Base-by-base conservation (phyloP, 2,113 vertebrate genomes). In the Bos taurus region DNA sequence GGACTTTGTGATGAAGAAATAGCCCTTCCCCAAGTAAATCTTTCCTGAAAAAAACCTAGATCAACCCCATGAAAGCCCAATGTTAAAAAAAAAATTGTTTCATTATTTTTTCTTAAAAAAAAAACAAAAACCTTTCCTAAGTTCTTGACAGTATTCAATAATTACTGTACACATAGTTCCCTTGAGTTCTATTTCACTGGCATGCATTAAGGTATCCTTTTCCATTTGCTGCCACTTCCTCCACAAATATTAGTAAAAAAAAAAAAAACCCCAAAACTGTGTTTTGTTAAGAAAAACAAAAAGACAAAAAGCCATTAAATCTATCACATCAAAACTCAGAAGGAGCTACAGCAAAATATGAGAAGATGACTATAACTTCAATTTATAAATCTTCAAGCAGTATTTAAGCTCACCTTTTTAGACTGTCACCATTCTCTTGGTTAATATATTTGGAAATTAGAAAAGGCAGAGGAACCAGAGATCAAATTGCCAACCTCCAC, bases 371-470 rank as follows among this genome's bases (percentile, higher is more conserved):
- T 7, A 28, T n/a, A 52, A 83, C 77, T 56, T 94, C 60, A 93
- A 96, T 86, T 90, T 71, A 46, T 54, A 86, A 97, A 78, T n/a
- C 48, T 77, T 48, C 40, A 23, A 74, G 54, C 4, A 78, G 1
- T 33, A 89, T 93, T 95, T 85, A 84, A 94, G 52, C 52, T 90
- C 94, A 16, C 56, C 6, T 64, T 43, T 81, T 64, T 0, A 93
- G 57, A 74, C 83, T 33, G 98, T 96, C 64, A 83, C 48, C 91
- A 90, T 43, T 46, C 71, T 94, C 59, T 88, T 67, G 15, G 81
- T 89, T 62, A 96, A 81, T 86, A 16, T 74, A 23, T 88, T 21
- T 13, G 6, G 9, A 81, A 6, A 95, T 59, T 48, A 48, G 11
- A 48, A 48, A 48, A 12, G 48, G 48, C 48, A 48, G 11, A 48